Percentiles rank a stretch among this genome's conserved stretches.
Conservation (phyloP, 2,888 invertebrate genomes). For the Drosophila suboccidentalis region DNA sequence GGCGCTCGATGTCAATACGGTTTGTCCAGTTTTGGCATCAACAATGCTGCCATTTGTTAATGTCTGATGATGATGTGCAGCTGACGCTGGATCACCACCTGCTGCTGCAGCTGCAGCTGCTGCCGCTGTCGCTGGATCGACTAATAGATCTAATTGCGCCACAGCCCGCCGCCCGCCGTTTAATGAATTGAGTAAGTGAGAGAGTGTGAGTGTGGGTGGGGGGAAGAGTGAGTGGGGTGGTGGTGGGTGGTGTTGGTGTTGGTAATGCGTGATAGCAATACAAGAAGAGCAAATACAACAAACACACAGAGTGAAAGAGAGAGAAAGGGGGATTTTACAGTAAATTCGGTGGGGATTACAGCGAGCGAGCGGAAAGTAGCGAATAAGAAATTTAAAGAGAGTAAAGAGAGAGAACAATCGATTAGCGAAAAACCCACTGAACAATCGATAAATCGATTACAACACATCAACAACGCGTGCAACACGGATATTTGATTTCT, state of each 20-base stretch:
- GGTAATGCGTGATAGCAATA: conserved; percentile 58
- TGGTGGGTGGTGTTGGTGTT: conserved; percentile 2
- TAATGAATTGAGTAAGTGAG: conserved; percentile 24
- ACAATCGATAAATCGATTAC: conserved; percentile 54
- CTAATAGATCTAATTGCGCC: conserved; percentile 83
- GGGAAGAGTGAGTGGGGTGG: neutral
- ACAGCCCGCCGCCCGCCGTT: conserved; percentile 76
- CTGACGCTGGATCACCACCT: conserved; percentile 50
- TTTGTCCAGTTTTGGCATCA: conserved; percentile 85
- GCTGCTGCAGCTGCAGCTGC: conserved; percentile 70
- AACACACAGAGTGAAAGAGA: conserved; percentile 44
- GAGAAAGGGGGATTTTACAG: conserved; percentile 31
- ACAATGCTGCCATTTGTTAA: conserved; percentile 85
- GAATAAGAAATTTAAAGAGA: conserved; percentile 44
- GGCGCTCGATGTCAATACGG: conserved; percentile 84
- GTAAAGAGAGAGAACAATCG: conserved; percentile 69
- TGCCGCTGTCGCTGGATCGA: conserved; percentile 83
- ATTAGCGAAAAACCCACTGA: conserved; percentile 67
- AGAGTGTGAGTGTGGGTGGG: conserved; percentile 16
- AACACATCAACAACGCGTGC: conserved; percentile 78
- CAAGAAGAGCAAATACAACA: conserved; percentile 52
- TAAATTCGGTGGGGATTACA: conserved; percentile 49
- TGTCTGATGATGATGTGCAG: conserved; percentile 75
- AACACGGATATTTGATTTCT: conserved; percentile 68
- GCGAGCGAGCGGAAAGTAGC: conserved; percentile 64